Base-by-base conservation (phyloP, 2,888 invertebrate species). In the Mycalesis mineus region DNA sequence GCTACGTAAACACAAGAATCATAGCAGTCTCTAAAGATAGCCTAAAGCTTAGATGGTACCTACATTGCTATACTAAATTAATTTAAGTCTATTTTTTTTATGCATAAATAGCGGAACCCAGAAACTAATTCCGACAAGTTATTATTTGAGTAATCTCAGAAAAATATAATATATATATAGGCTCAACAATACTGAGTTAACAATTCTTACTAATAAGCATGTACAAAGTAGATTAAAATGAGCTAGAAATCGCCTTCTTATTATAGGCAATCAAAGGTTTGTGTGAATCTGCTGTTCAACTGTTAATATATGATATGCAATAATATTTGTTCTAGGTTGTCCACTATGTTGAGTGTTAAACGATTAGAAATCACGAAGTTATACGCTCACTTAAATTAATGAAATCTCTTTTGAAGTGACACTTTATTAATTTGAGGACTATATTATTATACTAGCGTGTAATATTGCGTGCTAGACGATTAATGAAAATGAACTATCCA, bases 141-240 rank as follows among this genome's bases (percentile, higher is more conserved):
- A 36, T 36, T 11, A 36, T 36, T 36, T 36, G 11, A 36, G 17
- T 17, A 17, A 48, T n/a, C 15, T 17, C 13, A 13, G 17, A 36
- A 15, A 33, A 33, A 17, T 48, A 5, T 13, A 13, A 37, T n/a
- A 7, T 36, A 28, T 55, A 31, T 22, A 29, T 55, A 37, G 41
- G 37, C 47, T 57, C 42, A 45, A 54, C 40, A 42, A 51, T 31
- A 57, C 57, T 17, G 40, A 15, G 15, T 40, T 42, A 49, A 44
- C 15, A 40, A 15, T 49, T 31, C 31, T 49, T 55, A 74, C 65
- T 73, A 70, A 69, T 72, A 77, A 74, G 72, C 73, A 77, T 82
- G 82, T 83, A 82, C 80, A 84, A 82, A 82, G 77, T 80, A 80
- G 74, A 68, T 63, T 73, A 76, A 77, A 22, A 76, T 71, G 75